phyloP scores from a whole-genome alignment of 2,888 invertebrate species.

The Meliscaeva auricollis region DNA sequence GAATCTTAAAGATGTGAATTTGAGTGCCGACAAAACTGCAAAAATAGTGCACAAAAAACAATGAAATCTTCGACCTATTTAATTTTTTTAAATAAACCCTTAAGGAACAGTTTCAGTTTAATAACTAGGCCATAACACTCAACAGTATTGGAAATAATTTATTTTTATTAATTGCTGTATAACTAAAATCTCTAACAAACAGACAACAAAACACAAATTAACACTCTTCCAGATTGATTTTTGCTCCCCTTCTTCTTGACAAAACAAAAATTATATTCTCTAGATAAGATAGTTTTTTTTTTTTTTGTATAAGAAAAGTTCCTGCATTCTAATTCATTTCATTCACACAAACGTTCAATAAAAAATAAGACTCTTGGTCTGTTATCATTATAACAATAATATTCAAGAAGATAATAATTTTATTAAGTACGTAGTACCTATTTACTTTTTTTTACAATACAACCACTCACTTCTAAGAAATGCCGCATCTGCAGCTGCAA shows the following conservation, averaged over 20 bases:
- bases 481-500: slow-evolving; percentile 31
- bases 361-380: slow-evolving; percentile 2
- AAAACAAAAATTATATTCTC: not conserved
- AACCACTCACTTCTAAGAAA: not conserved
- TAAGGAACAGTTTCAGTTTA: too few relatives aligned
- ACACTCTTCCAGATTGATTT: too few relatives aligned
- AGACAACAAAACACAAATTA: not conserved
- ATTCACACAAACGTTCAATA: not conserved
- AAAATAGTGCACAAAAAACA: too few relatives aligned
- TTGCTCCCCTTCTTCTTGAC: too few relatives aligned
- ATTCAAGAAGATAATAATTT: slow-evolving; percentile 1
- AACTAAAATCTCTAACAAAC: too few relatives aligned
- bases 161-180: too few relatives aligned
- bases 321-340: not conserved
- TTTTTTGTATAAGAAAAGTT: not conserved
- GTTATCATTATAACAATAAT: slow-evolving; percentile 11
- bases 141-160: too few relatives aligned
- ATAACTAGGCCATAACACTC: too few relatives aligned
- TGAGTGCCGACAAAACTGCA: too few relatives aligned
- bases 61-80: too few relatives aligned
- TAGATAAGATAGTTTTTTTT: slow-evolving; percentile 1
- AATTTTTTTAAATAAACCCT: too few relatives aligned
- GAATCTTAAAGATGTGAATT: too few relatives aligned
- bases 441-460: not conserved
- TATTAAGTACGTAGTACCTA: not conserved